phyloP scores from a whole-genome alignment of 2,888 invertebrate species.

The Folsomia candida region DNA sequence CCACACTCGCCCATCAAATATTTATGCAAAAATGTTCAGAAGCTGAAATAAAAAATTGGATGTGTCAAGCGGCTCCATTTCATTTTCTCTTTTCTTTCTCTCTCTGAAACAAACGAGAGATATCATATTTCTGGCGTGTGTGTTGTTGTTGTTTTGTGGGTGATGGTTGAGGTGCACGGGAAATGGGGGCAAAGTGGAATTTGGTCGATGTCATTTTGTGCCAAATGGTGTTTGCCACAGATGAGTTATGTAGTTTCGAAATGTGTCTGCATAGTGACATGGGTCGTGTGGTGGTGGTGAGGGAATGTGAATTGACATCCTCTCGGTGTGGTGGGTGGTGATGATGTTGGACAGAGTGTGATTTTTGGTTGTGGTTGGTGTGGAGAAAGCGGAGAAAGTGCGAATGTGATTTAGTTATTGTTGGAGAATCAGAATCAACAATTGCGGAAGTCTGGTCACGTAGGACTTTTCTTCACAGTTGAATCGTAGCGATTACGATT shows the following conservation, averaged over 20 bases:
- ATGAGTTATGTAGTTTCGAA: no score
- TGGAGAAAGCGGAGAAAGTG: conserved; percentile 1
- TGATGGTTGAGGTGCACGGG: neutral
- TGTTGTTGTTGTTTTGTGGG: neutral
- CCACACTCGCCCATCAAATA: neutral
- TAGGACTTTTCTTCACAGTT: conserved; percentile 2
- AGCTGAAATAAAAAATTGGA: neutral
- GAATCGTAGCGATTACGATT: conserved; percentile 4
- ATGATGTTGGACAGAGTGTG: neutral
- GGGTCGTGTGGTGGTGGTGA: no score
- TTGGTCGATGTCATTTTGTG: no score
- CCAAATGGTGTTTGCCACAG: no score
- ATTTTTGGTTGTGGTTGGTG: neutral
- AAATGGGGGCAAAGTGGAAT: neutral
- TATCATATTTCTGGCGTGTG: neutral
- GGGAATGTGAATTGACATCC: no score
- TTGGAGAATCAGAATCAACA: conserved; percentile 1
- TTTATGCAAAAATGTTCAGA: conserved; percentile 4
- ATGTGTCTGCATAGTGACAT: no score
- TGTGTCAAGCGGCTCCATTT: neutral
- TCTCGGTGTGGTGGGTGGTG: neutral
- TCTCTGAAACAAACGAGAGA: neutral
- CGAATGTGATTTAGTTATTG: conserved; percentile 5
- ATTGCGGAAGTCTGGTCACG: neutral
- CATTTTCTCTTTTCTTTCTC: neutral